Evolutionary conservation across 1,140 invertebrate genomes (phyloP), one percentile per base, ranked within the genome.

Genomic region (Calephelis virginiensis): DNA sequence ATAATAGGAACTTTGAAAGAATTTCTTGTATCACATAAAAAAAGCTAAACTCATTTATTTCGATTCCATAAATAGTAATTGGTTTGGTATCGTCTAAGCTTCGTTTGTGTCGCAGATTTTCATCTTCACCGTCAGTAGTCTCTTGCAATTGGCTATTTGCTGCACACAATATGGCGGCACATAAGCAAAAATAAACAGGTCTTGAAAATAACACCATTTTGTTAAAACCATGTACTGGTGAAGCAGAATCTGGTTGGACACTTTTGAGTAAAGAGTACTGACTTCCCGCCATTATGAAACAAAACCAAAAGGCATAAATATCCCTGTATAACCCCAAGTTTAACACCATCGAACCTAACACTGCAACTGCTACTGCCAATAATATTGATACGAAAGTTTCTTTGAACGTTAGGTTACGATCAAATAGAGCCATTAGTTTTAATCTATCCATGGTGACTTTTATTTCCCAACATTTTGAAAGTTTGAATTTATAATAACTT

Each of bases 201-300:
- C 98, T 93, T 0, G 95, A 96, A 78, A 98, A 99, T 38, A 97
- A 96, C 28, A 99, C 97, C 65, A 99, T 95, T 75, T 97, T 95
- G 90, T 99, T 99, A 83, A 98, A 99, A 3, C 99, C 98, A 89
- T 99, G 98, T 12, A 98, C 98, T 0, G 99, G 98, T 6, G 98
- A 99, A 0, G 98, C 96, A 0, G 98, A 98, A 92, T 99, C 99
- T 1, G 99, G 99, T 82, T 99, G 99, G 5, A 99, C 99, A 88
- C 98, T 99, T 92, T 99, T 99, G 12, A 99, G 92, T 60, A 99
- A 91, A 0, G 98, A 99, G 89, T 99, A 99, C 85, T 99, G 98
- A 85, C 97, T 98, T 9, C 97, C 96, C 10, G 98, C 98, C 56
- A 99, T 98, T 28, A 99, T 96, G 75, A 99, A 97, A 91, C 98